Evolutionary conservation across 2,888 invertebrate genomes (phyloP).

Genomic region (Rhaphigaster nebulosa): DNA sequence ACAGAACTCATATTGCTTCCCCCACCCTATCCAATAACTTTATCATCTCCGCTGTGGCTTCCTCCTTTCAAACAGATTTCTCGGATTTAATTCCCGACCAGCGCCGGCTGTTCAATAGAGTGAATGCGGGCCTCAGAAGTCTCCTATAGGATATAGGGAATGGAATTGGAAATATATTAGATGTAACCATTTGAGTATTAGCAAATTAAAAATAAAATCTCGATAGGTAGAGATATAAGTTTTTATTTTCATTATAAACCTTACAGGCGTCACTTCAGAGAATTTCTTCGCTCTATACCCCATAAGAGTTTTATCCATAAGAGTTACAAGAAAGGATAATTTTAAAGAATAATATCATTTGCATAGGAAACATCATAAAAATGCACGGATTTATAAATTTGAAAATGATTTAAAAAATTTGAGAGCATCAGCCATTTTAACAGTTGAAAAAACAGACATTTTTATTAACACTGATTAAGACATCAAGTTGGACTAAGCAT

Average conservation of each 20-base stretch:
- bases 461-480: too few relatives aligned
- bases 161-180: not conserved
- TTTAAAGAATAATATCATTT: too few relatives aligned
- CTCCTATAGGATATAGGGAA: not conserved
- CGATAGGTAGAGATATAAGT: not conserved
- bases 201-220: not conserved
- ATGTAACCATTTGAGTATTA: not conserved
- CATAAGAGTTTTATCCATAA: too few relatives aligned
- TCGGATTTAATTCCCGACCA: not conserved
- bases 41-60: not conserved
- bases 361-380: too few relatives aligned
- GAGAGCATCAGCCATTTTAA: too few relatives aligned
- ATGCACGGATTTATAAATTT: too few relatives aligned
- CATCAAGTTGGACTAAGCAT: too few relatives aligned
- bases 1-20: not conserved
- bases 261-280: not conserved
- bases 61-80: constrained; percentile 16
- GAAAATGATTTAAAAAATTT: too few relatives aligned
- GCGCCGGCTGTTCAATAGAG: not conserved
- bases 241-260: not conserved
- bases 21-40: not conserved
- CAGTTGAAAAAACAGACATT: too few relatives aligned
- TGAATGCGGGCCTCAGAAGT: not conserved
- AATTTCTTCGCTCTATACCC: not conserved
- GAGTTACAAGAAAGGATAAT: too few relatives aligned